Evolutionary conservation across 53 echinoderm and acorn worm genomes (phyloP).

Genomic region (Actinopyga echinites): DNA sequence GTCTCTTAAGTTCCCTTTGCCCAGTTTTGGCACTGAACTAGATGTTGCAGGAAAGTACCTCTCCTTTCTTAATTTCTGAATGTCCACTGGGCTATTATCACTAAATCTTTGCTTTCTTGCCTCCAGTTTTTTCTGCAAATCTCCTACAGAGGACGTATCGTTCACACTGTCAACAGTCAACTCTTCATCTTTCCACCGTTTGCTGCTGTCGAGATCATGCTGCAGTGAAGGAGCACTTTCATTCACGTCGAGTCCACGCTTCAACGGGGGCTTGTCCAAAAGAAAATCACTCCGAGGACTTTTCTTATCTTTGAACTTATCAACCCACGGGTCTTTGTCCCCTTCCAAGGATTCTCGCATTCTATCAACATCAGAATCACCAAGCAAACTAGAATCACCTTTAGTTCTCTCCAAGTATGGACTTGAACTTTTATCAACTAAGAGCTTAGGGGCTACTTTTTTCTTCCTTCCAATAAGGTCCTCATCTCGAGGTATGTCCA

Average conservation of each 20-base stretch:
- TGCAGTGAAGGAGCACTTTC: neutral
- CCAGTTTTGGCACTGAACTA: conserved; percentile 69
- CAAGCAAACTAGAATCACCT: neutral
- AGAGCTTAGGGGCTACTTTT: neutral
- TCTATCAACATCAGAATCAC: neutral
- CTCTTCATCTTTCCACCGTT: conserved; percentile 28
- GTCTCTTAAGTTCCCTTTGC: conserved; percentile 60
- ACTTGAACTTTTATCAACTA: conserved; percentile 19
- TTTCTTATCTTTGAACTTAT: conserved; percentile 26
- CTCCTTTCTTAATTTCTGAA: conserved; percentile 72
- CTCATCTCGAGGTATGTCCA: conserved; percentile 27
- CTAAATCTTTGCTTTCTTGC: conserved; percentile 83
- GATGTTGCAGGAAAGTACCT: conserved; percentile 64
- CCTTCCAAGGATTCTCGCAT: conserved; percentile 12
- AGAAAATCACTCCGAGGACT: conserved; percentile 45
- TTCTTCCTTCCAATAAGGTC: neutral
- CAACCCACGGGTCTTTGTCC: conserved; percentile 33
- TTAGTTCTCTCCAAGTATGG: conserved; percentile 4
- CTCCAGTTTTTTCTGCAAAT: conserved; percentile 78
- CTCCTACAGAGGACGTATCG: conserved; percentile 46
- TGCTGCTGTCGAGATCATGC: conserved; percentile 1
- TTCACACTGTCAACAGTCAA: neutral
- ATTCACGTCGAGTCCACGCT: neutral
- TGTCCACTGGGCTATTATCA: conserved; percentile 81
- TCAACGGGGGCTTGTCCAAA: conserved; percentile 8